A percentile compares a stretch with the other conserved stretches of the same genome.
Conservation (phyloP, 2,888 invertebrate genomes). For the Nymphalis c-album region DNA sequence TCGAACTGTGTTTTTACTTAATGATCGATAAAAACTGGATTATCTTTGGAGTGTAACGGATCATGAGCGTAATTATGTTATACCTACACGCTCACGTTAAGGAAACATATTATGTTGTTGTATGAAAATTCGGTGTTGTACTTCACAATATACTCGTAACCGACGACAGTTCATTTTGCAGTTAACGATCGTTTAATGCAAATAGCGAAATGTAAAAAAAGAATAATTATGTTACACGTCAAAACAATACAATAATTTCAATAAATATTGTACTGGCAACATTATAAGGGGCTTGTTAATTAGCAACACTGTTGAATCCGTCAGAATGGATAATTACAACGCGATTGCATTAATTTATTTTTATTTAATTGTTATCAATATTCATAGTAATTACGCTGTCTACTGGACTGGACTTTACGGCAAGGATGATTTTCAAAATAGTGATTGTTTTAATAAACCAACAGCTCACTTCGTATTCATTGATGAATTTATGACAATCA, state of each 20-base stretch:
- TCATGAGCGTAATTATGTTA: slow-evolving; percentile 6
- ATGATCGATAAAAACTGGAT: slow-evolving; percentile 23
- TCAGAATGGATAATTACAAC: slow-evolving; percentile 11
- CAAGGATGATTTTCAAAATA: background rate
- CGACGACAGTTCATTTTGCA: background rate
- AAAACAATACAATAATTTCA: slow-evolving; percentile 21
- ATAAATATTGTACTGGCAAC: slow-evolving; percentile 13
- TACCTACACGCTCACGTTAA: background rate
- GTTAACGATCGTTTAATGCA: slow-evolving; percentile 3
- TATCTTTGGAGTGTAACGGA: slow-evolving; percentile 17
- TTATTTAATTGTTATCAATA: slow-evolving; percentile 19
- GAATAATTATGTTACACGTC: slow-evolving; percentile 16
- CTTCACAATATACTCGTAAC: background rate
- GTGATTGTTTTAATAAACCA: background rate
- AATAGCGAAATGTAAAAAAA: slow-evolving; percentile 8
- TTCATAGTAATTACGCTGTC: slow-evolving; percentile 3
- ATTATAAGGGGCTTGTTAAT: slow-evolving; percentile 15
- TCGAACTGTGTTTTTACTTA: slow-evolving; percentile 18
- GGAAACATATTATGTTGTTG: background rate
- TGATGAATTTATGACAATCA: too few relatives aligned
- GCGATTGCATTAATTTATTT: slow-evolving; percentile 12
- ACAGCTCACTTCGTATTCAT: background rate
- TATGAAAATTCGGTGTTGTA: background rate
- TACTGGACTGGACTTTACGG: background rate
- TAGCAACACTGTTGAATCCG: slow-evolving; percentile 22